Evolutionary conservation across 2,797 vertebrate species (phyloP).

Genomic region (Morus bassanus): DNA sequence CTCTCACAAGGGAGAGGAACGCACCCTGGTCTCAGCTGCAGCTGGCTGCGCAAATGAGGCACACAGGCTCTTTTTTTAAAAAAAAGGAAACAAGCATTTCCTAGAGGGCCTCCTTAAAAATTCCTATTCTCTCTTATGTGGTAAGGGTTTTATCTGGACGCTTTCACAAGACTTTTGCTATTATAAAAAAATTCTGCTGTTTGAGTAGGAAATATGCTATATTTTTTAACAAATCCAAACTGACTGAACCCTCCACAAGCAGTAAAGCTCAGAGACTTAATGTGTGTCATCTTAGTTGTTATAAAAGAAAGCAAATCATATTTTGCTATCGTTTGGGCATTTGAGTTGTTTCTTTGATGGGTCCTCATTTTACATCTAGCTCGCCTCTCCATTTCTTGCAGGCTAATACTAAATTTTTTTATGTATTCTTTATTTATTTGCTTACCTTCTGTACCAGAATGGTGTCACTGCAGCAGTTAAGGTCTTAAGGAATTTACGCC

Average conservation of each 20-base stretch:
- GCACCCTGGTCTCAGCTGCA: no score
- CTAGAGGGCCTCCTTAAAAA: no score
- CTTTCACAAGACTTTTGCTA: background rate
- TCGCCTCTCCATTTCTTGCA: background rate
- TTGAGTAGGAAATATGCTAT: no score
- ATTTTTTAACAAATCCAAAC: background rate
- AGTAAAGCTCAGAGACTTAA: background rate
- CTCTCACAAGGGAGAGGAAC: no score
- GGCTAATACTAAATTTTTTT: background rate
- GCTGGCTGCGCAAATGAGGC: no score
- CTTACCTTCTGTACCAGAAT: background rate
- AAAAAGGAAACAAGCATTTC: no score
- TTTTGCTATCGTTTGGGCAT: background rate
- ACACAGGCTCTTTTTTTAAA: no score
- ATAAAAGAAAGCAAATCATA: background rate
- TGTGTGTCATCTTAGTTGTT: background rate
- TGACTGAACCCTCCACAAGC: background rate
- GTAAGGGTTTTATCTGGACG: background rate
- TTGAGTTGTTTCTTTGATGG: background rate
- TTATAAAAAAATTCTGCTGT: background rate
- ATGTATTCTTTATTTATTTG: background rate
- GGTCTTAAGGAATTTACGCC: background rate
- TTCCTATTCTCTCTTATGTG: no score
- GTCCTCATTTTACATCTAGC: background rate
- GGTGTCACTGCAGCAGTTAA: background rate